These are phyloP conservation scores for Lasioglossum vierecki DNA, from an alignment of 2,888 invertebrate genomes.

Conservation along the genomic window DNA sequence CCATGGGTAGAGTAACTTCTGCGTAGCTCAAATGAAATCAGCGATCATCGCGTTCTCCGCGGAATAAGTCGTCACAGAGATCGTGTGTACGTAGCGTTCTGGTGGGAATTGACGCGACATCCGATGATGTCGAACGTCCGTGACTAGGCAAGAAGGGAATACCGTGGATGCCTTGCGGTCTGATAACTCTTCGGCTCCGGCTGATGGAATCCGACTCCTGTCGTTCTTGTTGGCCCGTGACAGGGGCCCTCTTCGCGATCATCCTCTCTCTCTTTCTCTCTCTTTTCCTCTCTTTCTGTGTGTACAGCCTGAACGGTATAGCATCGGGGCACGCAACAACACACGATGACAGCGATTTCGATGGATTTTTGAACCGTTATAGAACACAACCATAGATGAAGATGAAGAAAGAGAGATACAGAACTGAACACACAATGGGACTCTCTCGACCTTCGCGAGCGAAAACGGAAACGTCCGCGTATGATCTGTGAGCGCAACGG, in stretches of 20 bases:
- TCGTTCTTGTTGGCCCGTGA: conserved; percentile 42
- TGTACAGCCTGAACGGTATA: not conserved
- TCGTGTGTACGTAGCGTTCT: not conserved
- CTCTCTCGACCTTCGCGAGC: not conserved
- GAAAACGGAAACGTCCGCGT: conserved; percentile 22
- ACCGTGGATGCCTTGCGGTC: conserved; percentile 60
- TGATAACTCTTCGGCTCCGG: conserved; percentile 55
- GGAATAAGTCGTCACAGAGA: conserved; percentile 18
- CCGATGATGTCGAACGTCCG: conserved; percentile 29
- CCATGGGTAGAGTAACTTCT: not conserved
- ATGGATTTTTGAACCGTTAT: conserved; percentile 56
- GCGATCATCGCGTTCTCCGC: not conserved
- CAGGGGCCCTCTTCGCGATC: not conserved
- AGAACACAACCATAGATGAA: not conserved
- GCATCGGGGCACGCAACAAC: conserved; percentile 18
- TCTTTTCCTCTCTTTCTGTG: not conserved
- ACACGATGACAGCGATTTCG: conserved; percentile 33
- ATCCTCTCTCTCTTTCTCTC: not conserved
- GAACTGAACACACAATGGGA: conserved; percentile 26
- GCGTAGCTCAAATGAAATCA: not conserved
- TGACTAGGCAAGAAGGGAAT: conserved; percentile 58
- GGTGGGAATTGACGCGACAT: conserved; percentile 42
- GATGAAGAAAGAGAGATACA: not conserved
- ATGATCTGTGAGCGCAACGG: conserved; percentile 41
- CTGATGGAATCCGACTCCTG: conserved; percentile 60